Evolutionary conservation across 53 echinoderm and acorn worm species (phyloP), one percentile per base, ranked within the genome.

Genomic region (Patiria pectinifera): DNA sequence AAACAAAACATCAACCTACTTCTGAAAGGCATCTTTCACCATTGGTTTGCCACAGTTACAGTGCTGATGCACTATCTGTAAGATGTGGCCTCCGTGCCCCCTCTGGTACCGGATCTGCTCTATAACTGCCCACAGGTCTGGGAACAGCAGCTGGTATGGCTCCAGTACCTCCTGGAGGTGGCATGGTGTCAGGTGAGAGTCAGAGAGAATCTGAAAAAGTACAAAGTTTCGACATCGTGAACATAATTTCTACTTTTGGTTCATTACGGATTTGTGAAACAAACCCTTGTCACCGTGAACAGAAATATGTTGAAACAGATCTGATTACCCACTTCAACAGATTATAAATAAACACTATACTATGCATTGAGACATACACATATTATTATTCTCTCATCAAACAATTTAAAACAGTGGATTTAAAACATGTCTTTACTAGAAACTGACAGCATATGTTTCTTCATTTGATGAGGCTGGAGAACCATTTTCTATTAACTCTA

Each of bases 31-130:
- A 70, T 96, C 82, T 62, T 94, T 94, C 60, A 95, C 91, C 83
- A 92, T 90, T n/a, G 99, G 99, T 71, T 97, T 95, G 44, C 99
- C 99, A 74, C 96, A 96, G 87, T 92, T 94, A 78, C 96, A 95
- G 85, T 96, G 94, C 13, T 93, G 91, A 49, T 98, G 99, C 0
- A 98, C 93, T 18, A 98, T 83, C 60, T 98, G 94, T 21, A 98
- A 86, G 76, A 98, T 95, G 91, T 97, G 95, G 26, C 99, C 94
- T 26, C 99, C 99, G 86, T 98, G 99, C 69, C 95, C 94, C 59
- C 83, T 86, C 83, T 91, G 94, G 46, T 82, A 83, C 62, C 87
- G 92, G 84, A 98, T 93, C 79, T 98, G 95, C 76, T 94, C 89
- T n/a, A 95, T 48, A 35, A 97, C 87, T 62, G 94, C 92, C 84